A percentile compares a stretch with the other conserved stretches of the same genome.
These are phyloP conservation scores for Caenorhabditis plicata DNA, from an alignment of 2,888 invertebrate species.

Conservation along the genomic window DNA sequence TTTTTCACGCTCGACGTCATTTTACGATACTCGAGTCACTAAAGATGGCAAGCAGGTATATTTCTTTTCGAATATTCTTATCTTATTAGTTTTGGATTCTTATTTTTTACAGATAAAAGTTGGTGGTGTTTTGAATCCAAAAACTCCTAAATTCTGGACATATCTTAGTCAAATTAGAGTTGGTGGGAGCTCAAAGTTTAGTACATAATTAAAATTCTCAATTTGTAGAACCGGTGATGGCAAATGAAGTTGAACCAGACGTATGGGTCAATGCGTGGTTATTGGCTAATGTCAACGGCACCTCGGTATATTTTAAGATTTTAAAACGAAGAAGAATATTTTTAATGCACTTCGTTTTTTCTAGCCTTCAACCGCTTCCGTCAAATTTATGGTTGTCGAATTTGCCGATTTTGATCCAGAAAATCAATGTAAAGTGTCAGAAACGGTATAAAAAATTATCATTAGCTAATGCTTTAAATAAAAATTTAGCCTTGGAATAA, in stretches of 20 bases:
- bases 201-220: neutral
- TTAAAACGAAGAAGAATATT: conserved; percentile 3
- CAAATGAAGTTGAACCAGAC: conserved; percentile 12
- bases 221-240: conserved; percentile 8
- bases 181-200: conserved; percentile 5
- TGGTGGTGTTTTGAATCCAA: conserved; percentile 16
- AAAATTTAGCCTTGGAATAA: conserved; percentile 21
- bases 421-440: conserved; percentile 9
- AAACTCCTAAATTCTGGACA: conserved; percentile 14
- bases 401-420: conserved; percentile 5
- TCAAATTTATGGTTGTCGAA: conserved; percentile 2
- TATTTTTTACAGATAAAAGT: conserved; percentile 1
- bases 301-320: too few species aligned
- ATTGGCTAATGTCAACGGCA: neutral
- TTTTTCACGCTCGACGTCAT: conserved; percentile 6
- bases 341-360: conserved; percentile 4
- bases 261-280: conserved; percentile 19
- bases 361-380: too few species aligned
- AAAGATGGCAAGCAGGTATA: too few species aligned
- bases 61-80: too few species aligned
- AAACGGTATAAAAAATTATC: conserved; percentile 6
- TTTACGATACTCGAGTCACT: conserved; percentile 1
- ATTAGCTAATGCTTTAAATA: neutral
- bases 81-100: too few species aligned
- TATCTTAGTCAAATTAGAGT: conserved; percentile 2